Evolutionary conservation across 1,140 invertebrate species (phyloP), one percentile per base, ranked within the genome.

Genomic region (Drosophila murphyi): DNA sequence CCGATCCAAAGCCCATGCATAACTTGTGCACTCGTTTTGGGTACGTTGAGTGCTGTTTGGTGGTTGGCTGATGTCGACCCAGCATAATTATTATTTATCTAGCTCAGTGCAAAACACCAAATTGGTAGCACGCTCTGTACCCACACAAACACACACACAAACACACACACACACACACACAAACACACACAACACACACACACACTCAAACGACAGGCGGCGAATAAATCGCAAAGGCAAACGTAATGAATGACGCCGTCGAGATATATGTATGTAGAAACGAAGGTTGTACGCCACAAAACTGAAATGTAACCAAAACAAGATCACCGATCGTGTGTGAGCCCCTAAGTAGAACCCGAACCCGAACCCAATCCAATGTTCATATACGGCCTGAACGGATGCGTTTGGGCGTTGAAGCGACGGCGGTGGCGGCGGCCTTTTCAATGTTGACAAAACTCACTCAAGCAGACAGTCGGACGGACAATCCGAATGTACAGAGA

Each of bases 41-140:
- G 39, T 31, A 31, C 55, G 56, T 41, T 71, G 47, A 59, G 54
- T 72, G 69, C 62, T 31, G 34, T 59, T 67, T 52, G 63, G 63
- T 47, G 37, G 54, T 20, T 20, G 20, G 20, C 20, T 20, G 47
- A 60, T 73, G 72, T 67, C 72, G 83, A 78, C 61, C 65, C 82
- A 82, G 77, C 76, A 89, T 87, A 83, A 87, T 89, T 87, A 87
- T 87, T 88, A 87, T 87, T 87, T 87, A 87, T 87, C 83, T 87
- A 78, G 83, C 67, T 89, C 77, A 77, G 69, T 72, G 80, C 76
- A 64, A 74, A 76, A 75, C 61, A 47, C 83, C 85, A 87, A 89
- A 89, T 87, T 87, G 83, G 83, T 87, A 87, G 83, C 83, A 51
- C 45, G 76, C 71, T 78, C 69, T 80, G 82, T 77, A 80, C 83